A percentile compares a stretch with the other conserved stretches of the same genome.
These are phyloP conservation scores for Melanostigma gelatinosum DNA, from an alignment of 2,113 vertebrate species.

Conservation along the genomic window DNA sequence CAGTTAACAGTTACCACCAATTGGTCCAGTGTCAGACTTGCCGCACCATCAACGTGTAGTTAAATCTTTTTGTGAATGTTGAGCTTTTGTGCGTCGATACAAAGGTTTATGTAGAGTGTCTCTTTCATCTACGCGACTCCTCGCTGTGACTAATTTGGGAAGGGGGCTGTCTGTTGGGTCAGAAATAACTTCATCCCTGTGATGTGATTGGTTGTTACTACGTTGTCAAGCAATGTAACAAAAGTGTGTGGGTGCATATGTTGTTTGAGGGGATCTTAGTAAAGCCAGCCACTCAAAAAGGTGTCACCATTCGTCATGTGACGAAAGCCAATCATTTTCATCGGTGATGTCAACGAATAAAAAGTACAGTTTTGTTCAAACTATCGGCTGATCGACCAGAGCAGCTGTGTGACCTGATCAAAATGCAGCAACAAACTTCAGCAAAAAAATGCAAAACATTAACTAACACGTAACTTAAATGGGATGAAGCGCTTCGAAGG, in stretches of 20 bases:
- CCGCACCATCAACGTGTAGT: not conserved
- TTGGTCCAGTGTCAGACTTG: not conserved
- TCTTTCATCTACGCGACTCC: not conserved
- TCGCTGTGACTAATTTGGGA: not conserved
- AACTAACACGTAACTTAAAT: not conserved
- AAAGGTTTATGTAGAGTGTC: not conserved
- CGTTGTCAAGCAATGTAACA: not conserved
- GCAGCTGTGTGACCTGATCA: too few species aligned
- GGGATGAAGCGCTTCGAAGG: not conserved
- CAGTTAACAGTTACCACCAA: not conserved
- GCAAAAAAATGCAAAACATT: not conserved
- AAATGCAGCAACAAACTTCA: not conserved
- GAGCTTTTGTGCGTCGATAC: not conserved
- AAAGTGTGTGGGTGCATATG: not conserved
- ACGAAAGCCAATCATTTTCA: not conserved
- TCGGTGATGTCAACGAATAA: not conserved
- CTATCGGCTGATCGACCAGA: not conserved
- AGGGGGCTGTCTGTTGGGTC: not conserved
- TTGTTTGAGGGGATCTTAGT: not conserved
- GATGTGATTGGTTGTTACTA: not conserved
- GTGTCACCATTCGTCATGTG: slow-evolving; percentile 22
- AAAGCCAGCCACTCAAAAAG: not conserved
- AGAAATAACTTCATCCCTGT: not conserved
- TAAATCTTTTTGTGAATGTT: not conserved
- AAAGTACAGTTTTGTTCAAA: not conserved